Base-by-base conservation (phyloP, 2,797 vertebrate genomes). In the Uromys caudimaculatus region DNA sequence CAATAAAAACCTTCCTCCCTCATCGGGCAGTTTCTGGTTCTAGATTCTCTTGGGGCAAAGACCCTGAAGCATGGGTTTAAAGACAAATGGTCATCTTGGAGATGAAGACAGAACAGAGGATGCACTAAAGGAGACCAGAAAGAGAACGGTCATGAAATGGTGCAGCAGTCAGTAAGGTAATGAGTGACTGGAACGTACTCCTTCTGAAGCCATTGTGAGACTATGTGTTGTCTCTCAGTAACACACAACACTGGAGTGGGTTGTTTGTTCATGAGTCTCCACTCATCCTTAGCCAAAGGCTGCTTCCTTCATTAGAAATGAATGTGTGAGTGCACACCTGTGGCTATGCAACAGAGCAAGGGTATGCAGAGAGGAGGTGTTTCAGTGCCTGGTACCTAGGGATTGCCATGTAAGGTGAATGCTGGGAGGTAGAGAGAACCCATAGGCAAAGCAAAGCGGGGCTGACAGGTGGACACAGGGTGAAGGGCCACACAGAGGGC, bases 281-380 rank as follows among this genome's bases (percentile, higher is more conserved):
- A 12, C 14, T n/a, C 4, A 1, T 35, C 77, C 78, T 95, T 85
- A 16, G 3, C 0, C 1, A 64, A 54, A 6, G 24, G 35, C 35
- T 58, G 54, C 23, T 69, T 32, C 27, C 47, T 24, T 12, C 73
- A 77, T 23, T 75, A 69, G 86, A 75, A 75, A 75, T 58, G 17
- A 41, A 32, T 35, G 86, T 75, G 52, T 60, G 41, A 41, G 35
- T 60, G 32, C 29, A 47, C 5, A 41, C 14, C 38, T 2, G 41
- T 50, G 32, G 32, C 27, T 5, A 3, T 0, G 23, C 5, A 8
- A 6, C 11, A 21, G 77, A 4, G 7, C 23, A 29, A 2, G 0
- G 14, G 10, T 3, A 2, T 0, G 17, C 7, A 4, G 13, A 62
- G 12, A 62, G 5, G 50, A 24, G 23, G 10, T 47, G 2, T 47